These are phyloP conservation scores for Alviniconcha marisindica DNA, from an alignment of 1,140 invertebrate genomes.

Conservation along the genomic window DNA sequence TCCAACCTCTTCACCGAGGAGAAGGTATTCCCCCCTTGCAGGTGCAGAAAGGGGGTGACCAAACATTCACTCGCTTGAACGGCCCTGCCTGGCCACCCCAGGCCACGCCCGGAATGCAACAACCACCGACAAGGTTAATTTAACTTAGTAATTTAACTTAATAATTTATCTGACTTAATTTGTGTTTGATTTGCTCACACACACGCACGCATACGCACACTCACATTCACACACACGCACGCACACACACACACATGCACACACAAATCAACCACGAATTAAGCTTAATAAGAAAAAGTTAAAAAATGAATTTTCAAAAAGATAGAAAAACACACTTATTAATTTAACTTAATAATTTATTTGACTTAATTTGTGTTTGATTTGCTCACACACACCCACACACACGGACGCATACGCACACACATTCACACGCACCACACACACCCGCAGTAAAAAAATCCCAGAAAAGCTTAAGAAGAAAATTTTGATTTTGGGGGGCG, in stretches of 20 bases:
- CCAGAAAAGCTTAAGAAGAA: too few relatives aligned
- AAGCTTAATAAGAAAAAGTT: not conserved
- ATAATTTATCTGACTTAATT: too few relatives aligned
- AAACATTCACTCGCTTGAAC: not conserved
- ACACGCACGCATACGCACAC: not conserved
- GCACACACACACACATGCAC: slow-evolving; percentile 23
- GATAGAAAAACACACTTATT: not conserved
- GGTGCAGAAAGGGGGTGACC: not conserved
- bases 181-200: not conserved
- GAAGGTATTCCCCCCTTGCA: not conserved
- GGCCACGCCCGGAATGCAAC: not conserved
- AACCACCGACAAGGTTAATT: too few relatives aligned
- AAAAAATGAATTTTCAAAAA: not conserved
- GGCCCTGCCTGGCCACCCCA: not conserved
- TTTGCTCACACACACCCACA: not conserved
- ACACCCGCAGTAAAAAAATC: too few relatives aligned
- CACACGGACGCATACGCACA: not conserved
- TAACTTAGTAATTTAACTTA: too few relatives aligned
- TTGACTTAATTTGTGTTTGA: not conserved
- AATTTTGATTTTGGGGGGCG: too few relatives aligned
- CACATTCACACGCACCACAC: too few relatives aligned
- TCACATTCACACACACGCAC: not conserved
- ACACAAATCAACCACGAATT: not conserved
- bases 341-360: not conserved
- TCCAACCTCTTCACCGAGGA: not conserved